Evolutionary conservation across 2,797 vertebrate genomes (phyloP), one percentile per base, ranked within the genome.

Genomic region (Gymnoscopelus microlampas): DNA sequence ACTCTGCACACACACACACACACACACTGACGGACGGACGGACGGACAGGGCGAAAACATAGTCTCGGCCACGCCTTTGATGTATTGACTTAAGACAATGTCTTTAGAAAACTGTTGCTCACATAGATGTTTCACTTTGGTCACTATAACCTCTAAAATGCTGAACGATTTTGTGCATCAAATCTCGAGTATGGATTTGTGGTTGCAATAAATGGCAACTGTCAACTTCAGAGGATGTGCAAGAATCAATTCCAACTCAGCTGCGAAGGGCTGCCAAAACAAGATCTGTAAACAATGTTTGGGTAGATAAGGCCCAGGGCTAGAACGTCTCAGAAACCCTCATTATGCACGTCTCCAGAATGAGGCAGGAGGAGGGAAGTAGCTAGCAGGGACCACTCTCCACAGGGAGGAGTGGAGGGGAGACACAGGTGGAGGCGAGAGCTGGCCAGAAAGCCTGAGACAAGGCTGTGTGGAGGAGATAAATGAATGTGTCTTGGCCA

Each of bases 381-480:
- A 39, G 57, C 7, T 7, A 3, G 50, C 23, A 49, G 57, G 56
- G 58, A 55, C 32, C 29, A 39, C 56, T 72, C 68, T 72, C 51
- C 44, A 51, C 29, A 57, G 47, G 72, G 61, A 60, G 47, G 57
- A 32, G 59, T 14, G 13, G 29, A 24, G n/a, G 44, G 29, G 67
- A 48, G 49, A 44, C n/a, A n/a, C 62, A 73, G 70, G 67, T 78
- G 74, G 62, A 69, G 24, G 14, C 3, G 58, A 57, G 72, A 72
- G 55, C 66, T 47, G 44, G 77, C 66, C 68, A 67, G 29, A 57
- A 70, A 76, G 69, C 70, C 57, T 29, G 54, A 81, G 81, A 84
- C 63, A 70, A 71, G 12, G 59, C 80, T 78, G 77, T 48, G 76
- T 53, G 66, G 58, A 63, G 55, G 65, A 82, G 85, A 86, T 76